Base-by-base conservation (phyloP, 2,797 vertebrate species). In the Oreortyx pictus region DNA sequence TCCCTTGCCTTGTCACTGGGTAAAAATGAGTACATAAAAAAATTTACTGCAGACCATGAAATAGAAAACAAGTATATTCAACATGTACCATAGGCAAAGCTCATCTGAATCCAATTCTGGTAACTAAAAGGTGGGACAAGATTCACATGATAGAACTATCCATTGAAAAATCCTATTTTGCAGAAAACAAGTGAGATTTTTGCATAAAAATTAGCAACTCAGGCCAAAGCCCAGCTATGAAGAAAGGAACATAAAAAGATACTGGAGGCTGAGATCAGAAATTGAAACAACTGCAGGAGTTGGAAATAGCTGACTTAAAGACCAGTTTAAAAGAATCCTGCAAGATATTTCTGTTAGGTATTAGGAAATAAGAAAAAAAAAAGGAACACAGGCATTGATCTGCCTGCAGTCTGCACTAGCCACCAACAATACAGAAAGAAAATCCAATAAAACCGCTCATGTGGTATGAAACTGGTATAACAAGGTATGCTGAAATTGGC, bases 361-460 rank as follows among this genome's bases (percentile, higher is more conserved):
- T 57, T 19, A 2, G 20, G 43, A 11, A 37, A 56, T n/a, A 31
- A 29, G 14, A 29, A 65, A 52, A 66, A 72, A 41, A 33, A 3
- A 29, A 57, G 6, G 7, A 41, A 49, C 8, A 6, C 22, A 71
- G 16, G 25, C 19, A 70, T 17, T 25, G 33, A 49, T 78, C 7
- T 20, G 3, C 2, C 73, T 71, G 6, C 14, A 77, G 4, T 14
- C n/a, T 50, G 13, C 56, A 19, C 29, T 35, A 39, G 11, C 14
- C 59, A 79, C 33, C 9, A 70, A 56, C 22, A 20, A 22, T 0
- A 0, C 18, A 23, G 6, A 31, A 19, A 37, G 39, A 83, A 85
- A 86, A 7, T 31, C 6, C 0, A 62, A 7, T 33, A 66, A 88
- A 81, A 76, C 11, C 22, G 82, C 7, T 19, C 18, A 23, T 6